Evolutionary conservation across 2,888 invertebrate genomes (phyloP).

Genomic region (Carpatolechia fugitivella): DNA sequence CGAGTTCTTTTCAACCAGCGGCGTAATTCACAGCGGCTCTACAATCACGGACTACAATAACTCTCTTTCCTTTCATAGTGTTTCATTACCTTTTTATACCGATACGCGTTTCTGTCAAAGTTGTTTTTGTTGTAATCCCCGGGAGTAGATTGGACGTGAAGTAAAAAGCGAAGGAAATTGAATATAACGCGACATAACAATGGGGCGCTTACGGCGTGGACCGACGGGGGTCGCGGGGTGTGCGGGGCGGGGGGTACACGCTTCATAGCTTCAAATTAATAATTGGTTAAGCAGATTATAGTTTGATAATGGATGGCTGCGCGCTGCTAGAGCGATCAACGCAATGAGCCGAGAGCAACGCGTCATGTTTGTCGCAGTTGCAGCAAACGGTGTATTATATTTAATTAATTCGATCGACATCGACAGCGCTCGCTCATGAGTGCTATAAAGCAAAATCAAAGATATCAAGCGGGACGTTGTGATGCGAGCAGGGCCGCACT

Average conservation of each 20-base stretch:
- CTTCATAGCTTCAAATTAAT: neutral
- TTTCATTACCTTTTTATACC: constrained; percentile 7
- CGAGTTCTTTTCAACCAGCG: neutral
- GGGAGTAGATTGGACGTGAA: constrained; percentile 6
- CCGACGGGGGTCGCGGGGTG: neutral
- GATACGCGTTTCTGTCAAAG: constrained; percentile 6
- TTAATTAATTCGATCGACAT: neutral
- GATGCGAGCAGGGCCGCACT: no score
- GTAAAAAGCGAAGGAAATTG: constrained; percentile 8
- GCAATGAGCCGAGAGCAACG: neutral
- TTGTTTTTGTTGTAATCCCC: constrained; percentile 3
- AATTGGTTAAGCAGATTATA: constrained; percentile 7
- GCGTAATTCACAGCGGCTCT: constrained; percentile 1
- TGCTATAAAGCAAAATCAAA: neutral
- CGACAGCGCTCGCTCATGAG: constrained; percentile 16
- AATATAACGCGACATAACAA: constrained; percentile 4
- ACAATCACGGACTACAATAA: constrained; percentile 5
- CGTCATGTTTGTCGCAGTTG: neutral
- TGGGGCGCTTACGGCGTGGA: neutral
- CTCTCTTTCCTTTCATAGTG: constrained; percentile 7
- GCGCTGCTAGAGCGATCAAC: no score
- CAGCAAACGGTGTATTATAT: neutral
- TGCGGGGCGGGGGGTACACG: neutral
- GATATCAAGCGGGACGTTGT: neutral
- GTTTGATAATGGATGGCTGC: constrained; percentile 2